Percentiles rank a stretch among this genome's conserved stretches.
These are phyloP conservation scores for Ctenoplectra terminalis DNA, from an alignment of 1,140 invertebrate species.

Conservation along the genomic window DNA sequence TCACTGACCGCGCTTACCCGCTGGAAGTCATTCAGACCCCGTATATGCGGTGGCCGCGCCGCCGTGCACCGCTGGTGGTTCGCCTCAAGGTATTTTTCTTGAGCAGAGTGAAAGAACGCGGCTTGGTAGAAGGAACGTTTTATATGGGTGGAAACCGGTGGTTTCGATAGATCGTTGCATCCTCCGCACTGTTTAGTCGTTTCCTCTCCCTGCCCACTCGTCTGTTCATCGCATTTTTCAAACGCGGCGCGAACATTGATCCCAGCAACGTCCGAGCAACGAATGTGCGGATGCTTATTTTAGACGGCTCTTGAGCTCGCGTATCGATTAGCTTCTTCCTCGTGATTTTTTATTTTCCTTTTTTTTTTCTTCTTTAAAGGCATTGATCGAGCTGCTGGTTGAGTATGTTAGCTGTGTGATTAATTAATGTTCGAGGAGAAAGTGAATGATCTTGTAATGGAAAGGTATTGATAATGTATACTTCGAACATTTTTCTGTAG, in stretches of 20 bases:
- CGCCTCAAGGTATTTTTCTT: constrained; percentile 43
- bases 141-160: constrained; percentile 30
- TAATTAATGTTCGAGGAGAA: not conserved
- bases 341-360: too few relatives aligned
- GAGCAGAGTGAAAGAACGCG: constrained; percentile 30
- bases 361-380: too few relatives aligned
- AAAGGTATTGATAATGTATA: not conserved
- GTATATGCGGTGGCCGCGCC: constrained; percentile 5
- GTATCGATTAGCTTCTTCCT: too few relatives aligned
- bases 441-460: not conserved
- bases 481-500: too few relatives aligned
- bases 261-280: not conserved
- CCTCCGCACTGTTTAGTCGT: constrained; percentile 45
- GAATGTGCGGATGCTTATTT: not conserved
- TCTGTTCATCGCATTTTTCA: constrained; percentile 30
- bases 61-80: constrained; percentile 45
- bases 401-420: not conserved
- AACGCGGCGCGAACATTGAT: not conserved
- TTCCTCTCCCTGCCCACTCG: constrained; percentile 52
- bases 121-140: constrained; percentile 8
- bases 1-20: constrained; percentile 55
- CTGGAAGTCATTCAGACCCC: constrained; percentile 42
- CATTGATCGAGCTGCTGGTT: not conserved
- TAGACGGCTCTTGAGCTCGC: not conserved
- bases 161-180: constrained; percentile 41